Conservation (phyloP, 35 echinoderm and acorn worm species). For the Lytechinus variegatus region DNA sequence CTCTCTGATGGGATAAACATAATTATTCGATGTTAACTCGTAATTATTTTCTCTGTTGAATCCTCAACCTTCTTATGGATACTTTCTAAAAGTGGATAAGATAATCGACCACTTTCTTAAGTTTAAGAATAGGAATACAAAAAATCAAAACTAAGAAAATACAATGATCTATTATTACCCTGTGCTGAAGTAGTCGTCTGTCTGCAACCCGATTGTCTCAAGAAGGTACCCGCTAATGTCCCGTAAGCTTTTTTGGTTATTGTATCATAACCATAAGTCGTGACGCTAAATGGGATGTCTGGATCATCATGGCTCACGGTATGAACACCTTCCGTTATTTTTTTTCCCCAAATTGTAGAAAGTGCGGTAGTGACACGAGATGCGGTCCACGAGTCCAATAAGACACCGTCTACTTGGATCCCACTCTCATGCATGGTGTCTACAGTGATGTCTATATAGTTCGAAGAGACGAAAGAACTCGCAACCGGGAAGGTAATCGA, state of each 20-base stretch:
- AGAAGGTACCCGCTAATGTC: neutral
- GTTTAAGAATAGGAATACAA: too few relatives aligned
- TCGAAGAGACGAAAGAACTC: neutral
- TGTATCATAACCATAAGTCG: constrained; percentile 21
- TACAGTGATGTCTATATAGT: neutral
- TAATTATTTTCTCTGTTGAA: too few relatives aligned
- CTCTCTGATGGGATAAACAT: too few relatives aligned
- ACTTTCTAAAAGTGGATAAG: too few relatives aligned
- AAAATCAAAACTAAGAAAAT: too few relatives aligned
- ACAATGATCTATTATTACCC: neutral
- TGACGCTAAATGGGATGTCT: constrained; percentile 10
- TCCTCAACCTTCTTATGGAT: too few relatives aligned
- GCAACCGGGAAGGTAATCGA: neutral
- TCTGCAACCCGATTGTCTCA: neutral
- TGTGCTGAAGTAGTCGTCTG: neutral
- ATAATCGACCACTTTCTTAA: too few relatives aligned
- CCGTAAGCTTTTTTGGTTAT: neutral
- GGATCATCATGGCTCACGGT: neutral
- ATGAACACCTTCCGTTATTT: constrained; percentile 3
- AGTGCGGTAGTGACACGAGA: neutral
- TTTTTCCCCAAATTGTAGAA: neutral
- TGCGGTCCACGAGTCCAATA: neutral
- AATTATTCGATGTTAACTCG: too few relatives aligned
- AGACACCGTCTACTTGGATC: neutral
- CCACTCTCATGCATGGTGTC: neutral